These are phyloP conservation scores for Rhodinocichla rosea DNA, from an alignment of 2,113 vertebrate species.

Conservation along the genomic window DNA sequence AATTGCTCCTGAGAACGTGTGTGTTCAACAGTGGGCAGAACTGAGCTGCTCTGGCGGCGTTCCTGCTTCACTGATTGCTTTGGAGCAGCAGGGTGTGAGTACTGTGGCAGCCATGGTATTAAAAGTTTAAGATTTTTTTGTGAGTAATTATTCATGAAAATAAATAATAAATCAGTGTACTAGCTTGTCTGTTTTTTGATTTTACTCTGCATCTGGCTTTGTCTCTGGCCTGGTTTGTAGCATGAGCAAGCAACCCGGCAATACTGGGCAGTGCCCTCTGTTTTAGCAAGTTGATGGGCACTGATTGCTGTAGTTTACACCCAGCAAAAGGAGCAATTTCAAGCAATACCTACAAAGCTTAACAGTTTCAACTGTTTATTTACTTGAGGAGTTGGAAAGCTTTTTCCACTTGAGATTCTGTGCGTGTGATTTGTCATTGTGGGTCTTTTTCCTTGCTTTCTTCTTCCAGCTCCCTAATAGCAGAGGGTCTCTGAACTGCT, in stretches of 20 bases:
- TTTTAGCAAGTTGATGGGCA: background rate
- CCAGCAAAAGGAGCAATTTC: background rate
- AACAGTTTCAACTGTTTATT: background rate
- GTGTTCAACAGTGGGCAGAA: background rate
- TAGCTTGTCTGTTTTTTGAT: background rate
- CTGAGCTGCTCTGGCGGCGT: background rate
- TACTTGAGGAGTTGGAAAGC: background rate
- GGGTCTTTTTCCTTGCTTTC: background rate
- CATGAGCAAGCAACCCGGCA: background rate
- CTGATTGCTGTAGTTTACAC: background rate
- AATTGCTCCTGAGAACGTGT: rapidly evolving
- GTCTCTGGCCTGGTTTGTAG: background rate
- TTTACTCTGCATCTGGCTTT: background rate
- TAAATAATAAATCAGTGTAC: constrained; percentile 25
- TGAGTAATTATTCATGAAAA: constrained; percentile 34
- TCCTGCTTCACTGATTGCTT: background rate
- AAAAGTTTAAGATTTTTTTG: background rate
- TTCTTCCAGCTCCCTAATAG: background rate
- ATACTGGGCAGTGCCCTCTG: background rate
- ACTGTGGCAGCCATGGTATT: background rate
- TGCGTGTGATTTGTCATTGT: background rate
- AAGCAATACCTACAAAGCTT: background rate
- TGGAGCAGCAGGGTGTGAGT: background rate
- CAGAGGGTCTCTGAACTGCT: background rate
- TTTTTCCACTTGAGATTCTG: background rate